These are phyloP conservation scores for Chondrosia reniformis DNA, from an alignment of 37 sponge, comb jelly and placozoan species.

Conservation along the genomic window DNA sequence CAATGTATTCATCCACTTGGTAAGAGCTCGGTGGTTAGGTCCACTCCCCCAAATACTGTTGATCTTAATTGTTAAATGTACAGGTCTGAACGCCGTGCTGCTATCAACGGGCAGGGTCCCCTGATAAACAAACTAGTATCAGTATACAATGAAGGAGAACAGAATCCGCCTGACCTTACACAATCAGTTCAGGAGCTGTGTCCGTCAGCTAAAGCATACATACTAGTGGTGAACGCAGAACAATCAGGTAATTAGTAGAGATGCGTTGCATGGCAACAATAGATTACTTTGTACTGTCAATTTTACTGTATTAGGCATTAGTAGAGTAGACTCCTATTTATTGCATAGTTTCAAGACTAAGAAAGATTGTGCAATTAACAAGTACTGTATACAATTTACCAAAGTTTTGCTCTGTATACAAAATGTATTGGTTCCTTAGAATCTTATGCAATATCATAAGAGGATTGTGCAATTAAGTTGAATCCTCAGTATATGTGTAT, in stretches of 20 bases:
- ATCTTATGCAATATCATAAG: no score
- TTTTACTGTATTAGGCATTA: background rate
- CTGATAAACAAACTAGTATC: conserved; percentile 13
- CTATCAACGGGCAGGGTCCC: conserved; percentile 10
- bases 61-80: background rate
- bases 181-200: conserved; percentile 7
- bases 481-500: background rate
- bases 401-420: no score
- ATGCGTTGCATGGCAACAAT: background rate
- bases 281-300: background rate
- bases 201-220: background rate
- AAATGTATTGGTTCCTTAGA: no score
- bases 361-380: no score
- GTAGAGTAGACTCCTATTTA: no score
- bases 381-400: no score
- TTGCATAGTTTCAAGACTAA: no score
- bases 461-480: no score
- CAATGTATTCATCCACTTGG: conserved; percentile 62
- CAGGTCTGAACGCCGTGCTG: conserved; percentile 9
- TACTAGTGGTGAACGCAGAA: background rate
- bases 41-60: background rate
- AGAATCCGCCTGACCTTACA: background rate
- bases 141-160: conserved; percentile 1
- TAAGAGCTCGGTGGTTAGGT: background rate
- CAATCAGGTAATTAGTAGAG: background rate